These are phyloP conservation scores for Scaptomyza polygonia DNA, from an alignment of 2,888 invertebrate genomes.

Conservation along the genomic window DNA sequence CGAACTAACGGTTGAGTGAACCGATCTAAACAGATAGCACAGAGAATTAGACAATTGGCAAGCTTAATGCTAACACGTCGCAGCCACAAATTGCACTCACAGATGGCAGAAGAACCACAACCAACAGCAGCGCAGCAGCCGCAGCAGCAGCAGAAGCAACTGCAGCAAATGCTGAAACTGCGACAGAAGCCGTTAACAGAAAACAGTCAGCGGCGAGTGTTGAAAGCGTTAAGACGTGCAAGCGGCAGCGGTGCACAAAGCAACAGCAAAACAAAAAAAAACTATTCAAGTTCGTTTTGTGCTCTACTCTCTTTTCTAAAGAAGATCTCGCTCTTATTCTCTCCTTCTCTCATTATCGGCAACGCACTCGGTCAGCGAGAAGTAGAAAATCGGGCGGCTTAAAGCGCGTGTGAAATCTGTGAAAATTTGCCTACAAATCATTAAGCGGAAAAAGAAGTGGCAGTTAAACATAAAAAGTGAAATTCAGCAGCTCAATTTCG, in stretches of 20 bases:
- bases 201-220: slow-evolving; percentile 81
- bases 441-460: slow-evolving; percentile 16
- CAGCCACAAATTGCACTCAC: slow-evolving; percentile 24
- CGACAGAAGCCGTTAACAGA: slow-evolving; percentile 21
- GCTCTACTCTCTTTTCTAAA: slow-evolving; percentile 36
- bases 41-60: slow-evolving; percentile 64
- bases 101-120: slow-evolving; percentile 33
- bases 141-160: slow-evolving; percentile 12
- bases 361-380: slow-evolving; percentile 22
- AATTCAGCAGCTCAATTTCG: slow-evolving; percentile 52
- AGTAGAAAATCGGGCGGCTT: slow-evolving; percentile 28
- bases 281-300: slow-evolving; percentile 17
- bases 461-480: slow-evolving; percentile 63
- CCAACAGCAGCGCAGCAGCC: slow-evolving; percentile 9
- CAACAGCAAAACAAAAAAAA: not conserved
- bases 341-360: slow-evolving; percentile 2
- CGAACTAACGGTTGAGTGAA: slow-evolving; percentile 65
- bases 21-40: slow-evolving; percentile 50
- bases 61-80: slow-evolving; percentile 64
- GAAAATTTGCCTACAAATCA: slow-evolving; percentile 61
- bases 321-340: slow-evolving; percentile 6
- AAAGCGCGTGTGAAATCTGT: slow-evolving; percentile 71
- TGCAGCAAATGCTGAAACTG: slow-evolving; percentile 10
- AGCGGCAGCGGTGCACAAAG: slow-evolving; percentile 33
- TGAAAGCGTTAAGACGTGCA: slow-evolving; percentile 78